Percentiles rank a stretch among this genome's conserved stretches.
phyloP scores from a whole-genome alignment of 1,140 invertebrate species.

The Aplysia californica region DNA sequence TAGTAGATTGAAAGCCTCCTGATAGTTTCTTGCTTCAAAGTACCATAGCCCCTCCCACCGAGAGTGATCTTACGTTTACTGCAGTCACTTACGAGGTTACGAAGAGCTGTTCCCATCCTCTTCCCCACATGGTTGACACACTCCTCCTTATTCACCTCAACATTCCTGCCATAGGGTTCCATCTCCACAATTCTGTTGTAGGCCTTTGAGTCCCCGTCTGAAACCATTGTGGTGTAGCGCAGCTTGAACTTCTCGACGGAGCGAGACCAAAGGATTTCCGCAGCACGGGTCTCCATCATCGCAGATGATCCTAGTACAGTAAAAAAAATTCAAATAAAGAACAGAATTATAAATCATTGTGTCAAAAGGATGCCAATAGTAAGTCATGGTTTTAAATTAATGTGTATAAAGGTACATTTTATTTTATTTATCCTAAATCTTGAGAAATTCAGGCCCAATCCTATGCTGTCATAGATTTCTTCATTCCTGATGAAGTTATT shows the following conservation, averaged over 20 bases:
- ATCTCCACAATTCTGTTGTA: neutral
- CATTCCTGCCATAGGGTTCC: neutral
- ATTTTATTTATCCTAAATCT: too few species aligned
- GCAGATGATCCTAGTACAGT: neutral
- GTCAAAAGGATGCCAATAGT: too few species aligned
- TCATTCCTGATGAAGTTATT: too few species aligned
- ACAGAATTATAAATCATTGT: too few species aligned
- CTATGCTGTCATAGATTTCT: too few species aligned
- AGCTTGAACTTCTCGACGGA: neutral
- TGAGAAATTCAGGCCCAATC: too few species aligned
- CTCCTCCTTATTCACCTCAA: neutral
- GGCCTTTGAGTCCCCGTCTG: neutral
- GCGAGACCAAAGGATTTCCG: neutral
- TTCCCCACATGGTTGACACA: neutral
- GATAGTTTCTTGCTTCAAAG: neutral
- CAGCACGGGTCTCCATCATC: neutral
- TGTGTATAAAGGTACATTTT: too few species aligned
- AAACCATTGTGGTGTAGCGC: neutral
- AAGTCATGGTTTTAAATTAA: too few species aligned
- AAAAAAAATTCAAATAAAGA: too few species aligned
- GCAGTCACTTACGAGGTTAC: neutral
- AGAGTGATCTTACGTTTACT: neutral
- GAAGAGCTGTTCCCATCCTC: neutral
- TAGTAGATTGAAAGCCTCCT: neutral
- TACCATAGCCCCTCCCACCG: neutral